Evolutionary conservation across 2,113 vertebrate genomes (phyloP).

Genomic region (Azemiops feae): DNA sequence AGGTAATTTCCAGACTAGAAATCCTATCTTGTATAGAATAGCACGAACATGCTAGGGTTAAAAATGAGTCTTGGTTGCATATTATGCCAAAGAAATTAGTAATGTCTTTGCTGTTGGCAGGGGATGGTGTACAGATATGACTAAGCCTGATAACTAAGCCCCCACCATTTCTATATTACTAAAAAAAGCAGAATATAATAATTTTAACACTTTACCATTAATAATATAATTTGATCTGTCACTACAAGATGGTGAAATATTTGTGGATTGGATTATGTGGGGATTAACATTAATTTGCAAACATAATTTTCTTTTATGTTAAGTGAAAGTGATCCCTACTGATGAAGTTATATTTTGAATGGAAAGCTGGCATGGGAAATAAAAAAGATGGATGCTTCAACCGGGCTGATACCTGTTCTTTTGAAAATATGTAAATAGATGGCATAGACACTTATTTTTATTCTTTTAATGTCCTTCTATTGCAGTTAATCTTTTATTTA

Average conservation of each 20-base stretch:
- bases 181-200: neutral
- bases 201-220: neutral
- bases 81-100: neutral
- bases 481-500: conserved; percentile 47
- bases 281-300: conserved; percentile 32
- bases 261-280: neutral
- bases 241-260: conserved; percentile 44
- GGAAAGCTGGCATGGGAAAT: conserved; percentile 61
- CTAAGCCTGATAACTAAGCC: neutral
- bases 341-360: conserved; percentile 62
- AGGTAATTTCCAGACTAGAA: neutral
- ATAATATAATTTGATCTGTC: conserved; percentile 24
- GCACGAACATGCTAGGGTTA: neutral
- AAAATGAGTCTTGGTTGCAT: neutral
- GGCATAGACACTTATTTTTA: conserved; percentile 42
- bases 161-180: neutral
- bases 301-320: conserved; percentile 46
- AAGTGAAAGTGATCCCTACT: conserved; percentile 50
- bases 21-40: neutral
- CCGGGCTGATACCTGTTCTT: conserved; percentile 56
- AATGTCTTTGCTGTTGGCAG: neutral
- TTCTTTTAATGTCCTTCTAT: conserved; percentile 51
- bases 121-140: neutral
- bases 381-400: conserved; percentile 54
- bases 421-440: conserved; percentile 52